A percentile compares a stretch with the other conserved stretches of the same genome.
Evolutionary conservation across 2,113 vertebrate genomes (phyloP).

Genomic region (Saguinus imperator): DNA sequence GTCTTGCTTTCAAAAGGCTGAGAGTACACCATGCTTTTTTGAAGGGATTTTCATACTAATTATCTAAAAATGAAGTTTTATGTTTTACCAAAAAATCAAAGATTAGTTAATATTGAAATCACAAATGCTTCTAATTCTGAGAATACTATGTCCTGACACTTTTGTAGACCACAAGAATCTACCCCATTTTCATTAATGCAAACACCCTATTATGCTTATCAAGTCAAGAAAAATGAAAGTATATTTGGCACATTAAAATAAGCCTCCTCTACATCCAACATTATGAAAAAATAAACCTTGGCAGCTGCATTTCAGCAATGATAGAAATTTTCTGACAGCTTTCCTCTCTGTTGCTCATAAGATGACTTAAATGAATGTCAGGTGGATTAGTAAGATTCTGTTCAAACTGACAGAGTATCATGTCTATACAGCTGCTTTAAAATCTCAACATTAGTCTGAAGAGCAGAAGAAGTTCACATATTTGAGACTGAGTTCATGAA

Average conservation of each 20-base stretch:
- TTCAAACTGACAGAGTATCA: conserved; percentile 56
- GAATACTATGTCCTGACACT: neutral
- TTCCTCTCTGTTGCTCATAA: conserved; percentile 46
- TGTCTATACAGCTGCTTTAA: conserved; percentile 53
- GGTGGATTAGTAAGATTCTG: conserved; percentile 63
- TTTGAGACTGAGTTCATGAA: conserved; percentile 1
- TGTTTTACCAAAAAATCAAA: neutral
- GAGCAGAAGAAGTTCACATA: neutral
- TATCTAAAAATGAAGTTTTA: conserved; percentile 10
- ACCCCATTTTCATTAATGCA: neutral
- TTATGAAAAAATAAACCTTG: conserved; percentile 45
- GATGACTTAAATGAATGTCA: conserved; percentile 60
- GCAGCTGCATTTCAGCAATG: conserved; percentile 30
- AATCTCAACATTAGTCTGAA: conserved; percentile 44
- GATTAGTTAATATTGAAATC: neutral
- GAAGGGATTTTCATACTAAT: neutral
- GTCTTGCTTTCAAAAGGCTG: neutral
- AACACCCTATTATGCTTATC: neutral
- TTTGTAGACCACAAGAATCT: neutral
- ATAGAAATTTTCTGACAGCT: conserved; percentile 64
- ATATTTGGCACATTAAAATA: conserved; percentile 48
- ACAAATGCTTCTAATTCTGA: neutral
- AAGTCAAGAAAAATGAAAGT: conserved; percentile 40
- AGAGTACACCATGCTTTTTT: neutral
- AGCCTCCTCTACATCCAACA: conserved; percentile 29